Percentiles rank a stretch among this genome's conserved stretches.
Conservation (phyloP, 2,888 invertebrate species). For the Nesidiocoris tenuis region DNA sequence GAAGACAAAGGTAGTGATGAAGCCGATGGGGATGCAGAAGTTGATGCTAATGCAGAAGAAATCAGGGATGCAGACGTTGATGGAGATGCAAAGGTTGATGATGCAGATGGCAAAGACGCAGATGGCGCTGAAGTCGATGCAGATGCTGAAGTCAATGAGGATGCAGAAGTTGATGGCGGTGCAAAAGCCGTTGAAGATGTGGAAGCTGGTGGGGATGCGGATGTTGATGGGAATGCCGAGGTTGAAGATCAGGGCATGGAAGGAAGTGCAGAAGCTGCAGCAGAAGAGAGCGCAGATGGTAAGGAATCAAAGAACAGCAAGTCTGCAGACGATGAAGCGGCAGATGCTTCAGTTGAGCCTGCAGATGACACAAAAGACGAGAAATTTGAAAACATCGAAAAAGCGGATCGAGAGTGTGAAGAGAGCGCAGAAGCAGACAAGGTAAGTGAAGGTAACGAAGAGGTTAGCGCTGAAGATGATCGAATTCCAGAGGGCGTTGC, state of each 20-base stretch:
- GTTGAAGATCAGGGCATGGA: not conserved
- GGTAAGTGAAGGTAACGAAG: not conserved
- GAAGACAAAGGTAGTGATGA: slow-evolving; percentile 19
- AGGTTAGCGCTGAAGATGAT: not conserved
- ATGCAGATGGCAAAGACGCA: not conserved
- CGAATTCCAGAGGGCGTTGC: not conserved
- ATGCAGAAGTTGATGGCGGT: not conserved
- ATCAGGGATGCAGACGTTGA: not conserved
- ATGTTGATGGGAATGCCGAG: not conserved
- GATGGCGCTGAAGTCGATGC: not conserved
- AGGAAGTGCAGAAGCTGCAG: not conserved
- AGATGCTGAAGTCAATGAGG: not conserved
- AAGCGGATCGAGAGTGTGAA: not conserved
- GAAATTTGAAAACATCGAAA: not conserved
- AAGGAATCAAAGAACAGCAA: not conserved
- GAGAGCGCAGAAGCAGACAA: not conserved
- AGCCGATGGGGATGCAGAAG: slow-evolving; percentile 39
- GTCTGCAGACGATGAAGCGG: slow-evolving; percentile 1
- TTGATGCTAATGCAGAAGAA: slow-evolving; percentile 24
- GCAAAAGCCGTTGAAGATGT: not conserved
- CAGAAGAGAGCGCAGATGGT: not conserved
- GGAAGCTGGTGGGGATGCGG: not conserved
- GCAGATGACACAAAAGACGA: slow-evolving; percentile 10
- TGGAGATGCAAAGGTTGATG: not conserved
- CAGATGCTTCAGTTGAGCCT: not conserved